Evolutionary conservation across 2,797 vertebrate species (phyloP), one percentile per base, ranked within the genome.

Genomic region (Muscicapa striata): DNA sequence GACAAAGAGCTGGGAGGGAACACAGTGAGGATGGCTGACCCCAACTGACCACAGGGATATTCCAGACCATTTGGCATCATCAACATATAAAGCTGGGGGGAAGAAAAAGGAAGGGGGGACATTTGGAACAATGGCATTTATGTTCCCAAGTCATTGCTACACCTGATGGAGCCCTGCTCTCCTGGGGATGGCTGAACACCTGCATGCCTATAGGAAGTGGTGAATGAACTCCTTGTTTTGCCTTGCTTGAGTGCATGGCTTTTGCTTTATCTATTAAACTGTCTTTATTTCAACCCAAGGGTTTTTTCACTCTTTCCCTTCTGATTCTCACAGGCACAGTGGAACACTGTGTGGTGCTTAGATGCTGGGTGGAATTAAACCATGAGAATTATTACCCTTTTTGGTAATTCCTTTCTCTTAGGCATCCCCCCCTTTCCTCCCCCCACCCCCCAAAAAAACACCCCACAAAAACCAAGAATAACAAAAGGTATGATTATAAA

Each of bases 381-480:
- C 46, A 38, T 3, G 15, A 54, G 21, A 87, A 89, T 51, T 79
- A 52, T 10, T 54, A 84, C 4, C 19, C 29, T 30, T 85, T 43
- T 41, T 41, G 22, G 23, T 16, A 74, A 89, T n/a, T 80, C 17
- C 6, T 76, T 55, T 74, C 43, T n/a, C 10, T 77, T 43, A 49
- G 36, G 16, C 30, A 82, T 40, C 9, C 23, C 6, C 9, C 3
- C 0, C 8, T 11, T 57, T 3, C 8, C 15, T 1, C 6, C 5
- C 3, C 4, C 6, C 5, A 1, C 14, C 8, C 3, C 27, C 6
- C 6, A 17, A 49, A 55, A 11, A 58, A 26, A 16, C 3, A 21
- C 4, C 12, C 15, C 34, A 43, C 9, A 77, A 21, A 59, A 18
- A 2, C 9, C 49, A 78, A 69, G 49, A 41, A 49, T 55, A 48